Evolutionary conservation across 2,888 invertebrate species (phyloP).

Genomic region (Nowickia ferox): DNA sequence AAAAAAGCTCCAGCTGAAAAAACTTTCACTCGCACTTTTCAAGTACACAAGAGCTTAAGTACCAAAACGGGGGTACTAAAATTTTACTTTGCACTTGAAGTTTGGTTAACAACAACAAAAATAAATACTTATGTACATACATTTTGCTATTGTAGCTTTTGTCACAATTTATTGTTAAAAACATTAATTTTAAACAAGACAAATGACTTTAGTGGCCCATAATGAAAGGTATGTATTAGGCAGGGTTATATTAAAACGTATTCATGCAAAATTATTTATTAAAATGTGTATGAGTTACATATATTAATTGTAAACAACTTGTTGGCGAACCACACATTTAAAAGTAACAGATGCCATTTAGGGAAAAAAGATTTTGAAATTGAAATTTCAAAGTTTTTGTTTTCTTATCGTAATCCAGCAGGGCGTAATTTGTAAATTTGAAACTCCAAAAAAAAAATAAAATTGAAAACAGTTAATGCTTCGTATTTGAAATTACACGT

Average conservation of each 20-base stretch:
- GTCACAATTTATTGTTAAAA: constrained; percentile 21
- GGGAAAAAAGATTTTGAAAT: background rate
- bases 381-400: too few relatives aligned
- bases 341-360: constrained; percentile 5
- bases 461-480: too few relatives aligned
- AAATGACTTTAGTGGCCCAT: constrained; percentile 6
- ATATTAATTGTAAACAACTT: constrained; percentile 5
- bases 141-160: constrained; percentile 15
- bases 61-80: background rate
- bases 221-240: background rate
- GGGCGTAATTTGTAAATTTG: too few relatives aligned
- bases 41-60: constrained; percentile 39
- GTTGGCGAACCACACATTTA: background rate
- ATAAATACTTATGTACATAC: background rate
- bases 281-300: background rate
- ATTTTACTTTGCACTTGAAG: constrained; percentile 45
- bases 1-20: background rate
- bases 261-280: background rate
- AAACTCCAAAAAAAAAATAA: too few relatives aligned
- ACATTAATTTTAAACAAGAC: background rate
- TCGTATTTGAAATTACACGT: too few relatives aligned
- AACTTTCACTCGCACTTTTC: constrained; percentile 66
- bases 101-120: background rate
- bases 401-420: too few relatives aligned
- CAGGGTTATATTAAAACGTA: background rate